Percentiles rank a stretch among this genome's conserved stretches.
These are phyloP conservation scores for Orthonychiurus folsomi DNA, from an alignment of 2,888 invertebrate genomes.

Conservation along the genomic window DNA sequence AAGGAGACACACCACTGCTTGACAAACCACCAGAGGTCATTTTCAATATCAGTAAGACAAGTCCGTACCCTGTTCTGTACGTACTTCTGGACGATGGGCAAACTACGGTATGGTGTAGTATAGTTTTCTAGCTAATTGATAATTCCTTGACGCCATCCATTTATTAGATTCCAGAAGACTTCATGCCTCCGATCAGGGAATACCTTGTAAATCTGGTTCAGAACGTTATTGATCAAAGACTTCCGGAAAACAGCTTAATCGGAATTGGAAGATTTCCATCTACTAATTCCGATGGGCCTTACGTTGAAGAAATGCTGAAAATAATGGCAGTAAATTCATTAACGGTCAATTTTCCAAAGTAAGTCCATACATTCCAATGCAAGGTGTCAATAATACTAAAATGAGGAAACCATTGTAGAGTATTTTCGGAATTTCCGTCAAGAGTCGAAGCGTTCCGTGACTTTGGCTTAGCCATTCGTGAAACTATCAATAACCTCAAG, in stretches of 20 bases:
- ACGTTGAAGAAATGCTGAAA: neutral
- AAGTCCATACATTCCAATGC: no score
- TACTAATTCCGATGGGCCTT: neutral
- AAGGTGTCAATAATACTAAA: no score
- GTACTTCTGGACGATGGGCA: slow-evolving; percentile 6
- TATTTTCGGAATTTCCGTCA: neutral
- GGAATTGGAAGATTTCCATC: neutral
- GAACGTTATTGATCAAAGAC: no score
- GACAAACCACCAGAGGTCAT: neutral
- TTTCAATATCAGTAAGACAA: neutral
- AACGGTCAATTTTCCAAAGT: no score
- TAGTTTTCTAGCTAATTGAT: no score
- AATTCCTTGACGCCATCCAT: no score
- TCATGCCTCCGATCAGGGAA: no score
- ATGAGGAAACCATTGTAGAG: no score
- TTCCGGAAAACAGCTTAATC: no score
- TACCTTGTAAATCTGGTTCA: no score
- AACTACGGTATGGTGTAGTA: neutral
- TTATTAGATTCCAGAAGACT: no score
- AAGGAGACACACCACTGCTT: neutral
- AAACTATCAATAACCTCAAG: neutral
- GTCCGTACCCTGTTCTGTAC: neutral
- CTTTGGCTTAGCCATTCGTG: neutral
- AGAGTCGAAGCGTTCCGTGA: neutral
- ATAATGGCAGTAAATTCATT: no score